Conservation (phyloP, 1,140 invertebrate species). For the Drosophila burlai region DNA sequence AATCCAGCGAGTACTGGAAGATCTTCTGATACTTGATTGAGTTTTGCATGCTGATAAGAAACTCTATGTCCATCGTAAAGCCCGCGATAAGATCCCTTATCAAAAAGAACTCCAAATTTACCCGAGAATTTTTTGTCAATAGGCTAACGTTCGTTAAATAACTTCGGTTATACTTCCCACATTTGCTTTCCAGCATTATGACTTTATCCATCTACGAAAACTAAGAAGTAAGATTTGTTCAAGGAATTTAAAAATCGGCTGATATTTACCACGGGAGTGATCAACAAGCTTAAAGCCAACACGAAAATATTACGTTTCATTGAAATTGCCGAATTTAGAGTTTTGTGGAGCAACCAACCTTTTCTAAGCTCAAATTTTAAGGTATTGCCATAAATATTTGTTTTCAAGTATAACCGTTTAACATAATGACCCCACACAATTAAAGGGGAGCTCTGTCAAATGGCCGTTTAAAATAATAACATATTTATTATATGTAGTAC, state of each 20-base stretch:
- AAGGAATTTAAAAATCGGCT: too few species aligned
- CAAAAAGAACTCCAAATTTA: constrained; percentile 49
- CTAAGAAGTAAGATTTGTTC: too few species aligned
- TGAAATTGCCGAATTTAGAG: neutral
- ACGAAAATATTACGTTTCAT: neutral
- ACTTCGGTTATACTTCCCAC: constrained; percentile 33
- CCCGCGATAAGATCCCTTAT: constrained; percentile 29
- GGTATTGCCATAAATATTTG: neutral
- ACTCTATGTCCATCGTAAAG: constrained; percentile 47
- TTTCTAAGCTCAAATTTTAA: constrained; percentile 2
- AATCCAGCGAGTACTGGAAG: constrained; percentile 55
- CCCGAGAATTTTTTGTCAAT: neutral
- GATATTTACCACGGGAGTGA: constrained; percentile 28
- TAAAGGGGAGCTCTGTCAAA: constrained; percentile 1
- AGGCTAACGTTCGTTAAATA: constrained; percentile 55
- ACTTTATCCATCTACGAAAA: constrained; percentile 15
- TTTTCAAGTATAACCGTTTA: neutral
- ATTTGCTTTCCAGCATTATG: constrained; percentile 11
- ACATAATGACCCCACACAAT: neutral
- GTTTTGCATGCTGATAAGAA: constrained; percentile 44
- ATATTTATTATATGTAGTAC: neutral
- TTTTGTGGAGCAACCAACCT: neutral
- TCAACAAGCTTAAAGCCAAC: neutral
- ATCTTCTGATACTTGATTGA: constrained; percentile 48
- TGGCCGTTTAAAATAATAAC: constrained; percentile 1